These are phyloP conservation scores for Dolomedes plantarius DNA, from an alignment of 2,888 invertebrate species.

Conservation along the genomic window DNA sequence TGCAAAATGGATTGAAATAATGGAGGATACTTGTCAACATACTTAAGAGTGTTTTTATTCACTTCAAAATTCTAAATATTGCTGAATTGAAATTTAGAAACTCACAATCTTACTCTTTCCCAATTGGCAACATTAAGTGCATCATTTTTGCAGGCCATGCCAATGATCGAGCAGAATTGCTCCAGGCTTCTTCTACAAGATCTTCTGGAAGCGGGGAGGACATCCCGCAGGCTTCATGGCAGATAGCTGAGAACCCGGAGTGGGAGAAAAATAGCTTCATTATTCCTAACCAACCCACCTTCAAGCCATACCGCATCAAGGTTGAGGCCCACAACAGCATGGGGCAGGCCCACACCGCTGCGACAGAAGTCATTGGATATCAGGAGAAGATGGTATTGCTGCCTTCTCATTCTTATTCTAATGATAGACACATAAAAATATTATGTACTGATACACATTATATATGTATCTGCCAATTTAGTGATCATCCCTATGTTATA, in stretches of 20 bases:
- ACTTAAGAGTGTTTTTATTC: too few species aligned
- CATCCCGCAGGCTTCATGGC: constrained; percentile 63
- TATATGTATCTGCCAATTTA: too few species aligned
- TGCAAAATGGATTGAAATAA: too few species aligned
- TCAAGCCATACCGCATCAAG: constrained; percentile 76
- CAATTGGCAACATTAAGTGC: too few species aligned
- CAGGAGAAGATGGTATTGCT: constrained; percentile 92
- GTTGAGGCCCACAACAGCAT: constrained; percentile 70
- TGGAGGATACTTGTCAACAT: too few species aligned
- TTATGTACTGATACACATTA: too few species aligned
- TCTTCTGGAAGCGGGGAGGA: constrained; percentile 75
- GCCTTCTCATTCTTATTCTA: too few species aligned
- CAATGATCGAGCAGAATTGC: constrained; percentile 78
- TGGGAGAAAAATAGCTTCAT: constrained; percentile 75
- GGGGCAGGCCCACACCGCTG: constrained; percentile 79
- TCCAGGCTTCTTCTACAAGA: constrained; percentile 78
- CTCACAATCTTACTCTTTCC: too few species aligned
- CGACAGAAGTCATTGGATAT: constrained; percentile 88
- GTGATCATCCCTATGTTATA: too few species aligned
- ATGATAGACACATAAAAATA: too few species aligned
- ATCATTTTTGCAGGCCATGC: constrained; percentile 77
- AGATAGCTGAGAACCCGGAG: constrained; percentile 53
- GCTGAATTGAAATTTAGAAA: too few species aligned
- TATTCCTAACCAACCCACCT: constrained; percentile 76
- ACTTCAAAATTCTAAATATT: too few species aligned